Base-by-base conservation (phyloP, 2,113 vertebrate species). In the Serinus canaria region DNA sequence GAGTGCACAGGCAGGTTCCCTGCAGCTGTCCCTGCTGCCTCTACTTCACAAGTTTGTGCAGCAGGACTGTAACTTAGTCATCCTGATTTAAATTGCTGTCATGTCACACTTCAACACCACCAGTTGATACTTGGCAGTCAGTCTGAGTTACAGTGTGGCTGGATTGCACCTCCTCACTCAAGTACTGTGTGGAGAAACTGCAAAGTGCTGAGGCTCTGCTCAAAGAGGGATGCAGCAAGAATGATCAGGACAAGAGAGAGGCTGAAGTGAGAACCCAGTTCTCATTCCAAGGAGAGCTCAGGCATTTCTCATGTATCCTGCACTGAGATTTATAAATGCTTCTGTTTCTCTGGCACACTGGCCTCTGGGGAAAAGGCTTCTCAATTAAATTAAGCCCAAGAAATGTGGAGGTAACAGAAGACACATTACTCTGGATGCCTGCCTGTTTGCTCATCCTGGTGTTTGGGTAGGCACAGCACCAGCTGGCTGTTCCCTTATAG, bases 371-470 rank as follows among this genome's bases (percentile, higher is more conserved):
- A 77, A 78, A 87, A 62, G 43, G 28, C 55, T 90, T 85, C 55
- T 90, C 76, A 80, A 83, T 88, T 90, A 49, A 91, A 83, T 90
- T 88, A 96, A 88, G 67, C n/a, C 78, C 24, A 46, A 92, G 87
- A 92, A 94, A 80, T 41, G 37, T 24, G 39, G 44, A 87, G 79
- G 72, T 92, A 88, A 86, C 55, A 81, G 53, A 62, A 94, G 75
- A 90, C 90, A 90, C 21, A 56, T 64, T 43, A 83, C n/a, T 60
- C 35, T 90, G 93, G 87, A 83, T 66, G 75, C 59, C 68, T 83
- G 78, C 78, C 91, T 90, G 81, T 90, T 92, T 95, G 43, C 67
- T 92, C 62, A 70, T 59, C 85, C 74, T 76, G 55, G 59, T 91
- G 82, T 87, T 76, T 85, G 74, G 41, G 92, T 66, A 50, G 78